Evolutionary conservation across 1,140 invertebrate genomes (phyloP).

Genomic region (Pseudomyrmex concolor): DNA sequence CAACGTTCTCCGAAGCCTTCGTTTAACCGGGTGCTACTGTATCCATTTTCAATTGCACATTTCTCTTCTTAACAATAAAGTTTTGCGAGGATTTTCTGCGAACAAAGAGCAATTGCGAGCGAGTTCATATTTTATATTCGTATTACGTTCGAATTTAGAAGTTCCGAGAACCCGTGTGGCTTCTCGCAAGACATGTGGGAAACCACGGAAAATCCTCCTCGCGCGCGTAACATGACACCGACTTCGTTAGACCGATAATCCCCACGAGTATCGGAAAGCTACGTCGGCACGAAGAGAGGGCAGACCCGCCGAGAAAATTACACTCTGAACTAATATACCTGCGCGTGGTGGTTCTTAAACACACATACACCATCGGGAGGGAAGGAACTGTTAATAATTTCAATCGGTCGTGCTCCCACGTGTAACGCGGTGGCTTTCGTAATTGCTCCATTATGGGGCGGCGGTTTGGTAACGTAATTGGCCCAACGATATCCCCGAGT

Average conservation of each 20-base stretch:
- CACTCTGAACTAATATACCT: conserved; percentile 42
- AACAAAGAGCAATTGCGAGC: not conserved
- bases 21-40: too few relatives aligned
- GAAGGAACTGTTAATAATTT: conserved; percentile 65
- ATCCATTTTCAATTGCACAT: too few relatives aligned
- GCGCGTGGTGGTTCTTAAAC: conserved; percentile 21
- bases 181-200: conserved; percentile 20
- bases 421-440: conserved; percentile 59
- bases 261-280: conserved; percentile 30
- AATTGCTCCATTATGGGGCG: conserved; percentile 64
- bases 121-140: conserved; percentile 17
- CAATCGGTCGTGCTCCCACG: conserved; percentile 52
- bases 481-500: conserved; percentile 63
- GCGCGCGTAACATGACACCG: conserved; percentile 42
- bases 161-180: conserved; percentile 4
- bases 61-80: too few relatives aligned
- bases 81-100: not conserved
- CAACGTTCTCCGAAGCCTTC: too few relatives aligned
- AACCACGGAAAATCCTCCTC: conserved; percentile 47
- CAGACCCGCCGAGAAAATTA: conserved; percentile 41
- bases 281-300: not conserved
- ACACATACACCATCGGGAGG: not conserved
- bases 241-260: conserved; percentile 56
- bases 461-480: conserved; percentile 60
- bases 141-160: conserved; percentile 40